phyloP scores from a whole-genome alignment of 2,113 vertebrate genomes.

The Rhodinocichla rosea region DNA sequence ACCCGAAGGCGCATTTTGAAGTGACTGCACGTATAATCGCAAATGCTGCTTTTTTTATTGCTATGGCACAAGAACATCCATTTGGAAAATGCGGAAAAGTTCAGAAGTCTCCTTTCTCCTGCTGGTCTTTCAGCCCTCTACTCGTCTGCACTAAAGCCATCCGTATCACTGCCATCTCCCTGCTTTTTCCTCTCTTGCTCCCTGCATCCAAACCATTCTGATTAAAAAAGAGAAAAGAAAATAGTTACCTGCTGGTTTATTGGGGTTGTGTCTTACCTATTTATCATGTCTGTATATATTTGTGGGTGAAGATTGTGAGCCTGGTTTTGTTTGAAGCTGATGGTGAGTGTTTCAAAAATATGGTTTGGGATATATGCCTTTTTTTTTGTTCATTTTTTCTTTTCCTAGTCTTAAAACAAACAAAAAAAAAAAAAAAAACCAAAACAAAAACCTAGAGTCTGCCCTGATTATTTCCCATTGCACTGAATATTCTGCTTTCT shows the following conservation, averaged over 20 bases:
- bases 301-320: slow-evolving; percentile 68
- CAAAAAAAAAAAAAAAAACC: background rate
- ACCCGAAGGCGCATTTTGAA: slow-evolving; percentile 73
- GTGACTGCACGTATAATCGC: slow-evolving; percentile 78
- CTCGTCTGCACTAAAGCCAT: slow-evolving; percentile 56
- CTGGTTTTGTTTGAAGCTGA: slow-evolving; percentile 54
- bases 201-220: slow-evolving; percentile 22
- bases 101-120: slow-evolving; percentile 63
- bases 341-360: slow-evolving; percentile 57
- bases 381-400: slow-evolving; percentile 1
- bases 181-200: background rate
- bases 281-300: slow-evolving; percentile 71
- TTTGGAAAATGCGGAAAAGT: slow-evolving; percentile 62
- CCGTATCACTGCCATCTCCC: slow-evolving; percentile 6
- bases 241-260: slow-evolving; percentile 46
- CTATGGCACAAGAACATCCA: slow-evolving; percentile 72
- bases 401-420: slow-evolving; percentile 83
- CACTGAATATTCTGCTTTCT: slow-evolving; percentile 87
- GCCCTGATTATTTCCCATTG: slow-evolving; percentile 74
- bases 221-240: slow-evolving; percentile 38
- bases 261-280: slow-evolving; percentile 63
- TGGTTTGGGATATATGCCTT: slow-evolving; percentile 66
- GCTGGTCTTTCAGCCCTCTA: slow-evolving; percentile 11
- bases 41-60: slow-evolving; percentile 84
- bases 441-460: slow-evolving; percentile 65